Conservation (phyloP, 1,140 invertebrate genomes). For the Macrobrachium nipponense region DNA sequence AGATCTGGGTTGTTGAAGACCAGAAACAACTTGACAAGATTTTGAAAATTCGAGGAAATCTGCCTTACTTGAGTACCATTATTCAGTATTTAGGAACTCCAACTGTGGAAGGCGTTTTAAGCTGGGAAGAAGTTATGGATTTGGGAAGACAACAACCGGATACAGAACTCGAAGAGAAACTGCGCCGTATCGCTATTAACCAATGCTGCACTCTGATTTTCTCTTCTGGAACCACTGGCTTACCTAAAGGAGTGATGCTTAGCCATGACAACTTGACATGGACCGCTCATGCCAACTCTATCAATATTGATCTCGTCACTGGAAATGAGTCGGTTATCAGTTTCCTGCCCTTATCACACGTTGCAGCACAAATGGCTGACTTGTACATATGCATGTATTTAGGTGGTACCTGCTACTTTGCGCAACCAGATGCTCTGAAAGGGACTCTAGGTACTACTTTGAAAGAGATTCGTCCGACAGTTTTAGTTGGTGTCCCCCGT, state of each 20-base stretch:
- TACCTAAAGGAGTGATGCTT: conserved; percentile 94
- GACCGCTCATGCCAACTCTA: conserved; percentile 68
- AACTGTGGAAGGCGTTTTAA: conserved; percentile 73
- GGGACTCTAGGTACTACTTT: conserved; percentile 83
- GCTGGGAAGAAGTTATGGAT: conserved; percentile 84
- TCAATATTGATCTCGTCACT: conserved; percentile 58
- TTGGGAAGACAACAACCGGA: conserved; percentile 81
- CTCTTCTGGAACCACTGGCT: conserved; percentile 91
- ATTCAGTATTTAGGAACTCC: conserved; percentile 85
- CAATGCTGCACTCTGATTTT: conserved; percentile 93
- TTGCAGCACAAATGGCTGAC: conserved; percentile 89
- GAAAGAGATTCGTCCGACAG: conserved; percentile 81
- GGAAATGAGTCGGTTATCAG: conserved; percentile 77
- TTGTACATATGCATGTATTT: conserved; percentile 76
- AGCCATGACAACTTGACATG: conserved; percentile 87
- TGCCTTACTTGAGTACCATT: conserved; percentile 85
- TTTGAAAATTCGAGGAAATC: conserved; percentile 76
- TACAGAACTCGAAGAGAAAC: conserved; percentile 76
- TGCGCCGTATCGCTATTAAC: conserved; percentile 81
- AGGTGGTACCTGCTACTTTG: conserved; percentile 80
- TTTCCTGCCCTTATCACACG: conserved; percentile 89
- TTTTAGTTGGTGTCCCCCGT: conserved; percentile 87
- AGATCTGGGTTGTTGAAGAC: conserved; percentile 92
- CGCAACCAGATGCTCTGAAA: conserved; percentile 85
- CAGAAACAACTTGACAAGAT: conserved; percentile 89